phyloP scores from a whole-genome alignment of 2,888 invertebrate genomes.

The Folsomia candida region DNA sequence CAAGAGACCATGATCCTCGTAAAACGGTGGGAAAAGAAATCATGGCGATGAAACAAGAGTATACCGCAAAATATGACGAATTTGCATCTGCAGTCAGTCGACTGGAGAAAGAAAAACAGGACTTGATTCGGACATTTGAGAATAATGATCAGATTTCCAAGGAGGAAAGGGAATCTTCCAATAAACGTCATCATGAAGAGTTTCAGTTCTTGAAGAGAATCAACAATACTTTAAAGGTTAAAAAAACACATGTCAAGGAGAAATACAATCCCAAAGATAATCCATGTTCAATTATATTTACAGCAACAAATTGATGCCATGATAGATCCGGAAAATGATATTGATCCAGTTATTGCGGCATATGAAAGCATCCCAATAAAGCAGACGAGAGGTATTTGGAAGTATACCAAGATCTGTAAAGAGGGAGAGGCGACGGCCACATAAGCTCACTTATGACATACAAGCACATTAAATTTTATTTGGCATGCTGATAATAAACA shows the following conservation, averaged over 20 bases:
- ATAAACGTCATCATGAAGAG: slow-evolving; percentile 58
- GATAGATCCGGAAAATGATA: slow-evolving; percentile 26
- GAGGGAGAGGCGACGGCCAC: background rate
- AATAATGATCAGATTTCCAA: slow-evolving; percentile 52
- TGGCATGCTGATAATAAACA: too few species aligned
- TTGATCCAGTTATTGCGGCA: slow-evolving; percentile 26
- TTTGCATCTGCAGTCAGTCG: slow-evolving; percentile 52
- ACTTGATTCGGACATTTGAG: slow-evolving; percentile 19
- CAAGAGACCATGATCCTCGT: slow-evolving; percentile 21
- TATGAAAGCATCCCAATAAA: slow-evolving; percentile 3
- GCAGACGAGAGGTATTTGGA: background rate
- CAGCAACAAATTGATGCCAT: slow-evolving; percentile 35
- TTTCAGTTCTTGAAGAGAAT: slow-evolving; percentile 57
- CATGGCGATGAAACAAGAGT: slow-evolving; percentile 51
- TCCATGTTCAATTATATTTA: background rate
- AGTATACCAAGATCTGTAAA: background rate
- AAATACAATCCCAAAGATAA: background rate
- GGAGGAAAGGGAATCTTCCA: slow-evolving; percentile 57
- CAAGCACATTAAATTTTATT: background rate
- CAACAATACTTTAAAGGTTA: slow-evolving; percentile 57
- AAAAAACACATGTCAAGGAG: too few species aligned
- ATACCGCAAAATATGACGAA: slow-evolving; percentile 55
- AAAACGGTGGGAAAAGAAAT: slow-evolving; percentile 22
- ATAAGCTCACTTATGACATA: background rate
- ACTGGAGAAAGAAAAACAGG: slow-evolving; percentile 21